Evolutionary conservation across 2,888 invertebrate species (phyloP).

Genomic region (Sylvicola fuscatus): DNA sequence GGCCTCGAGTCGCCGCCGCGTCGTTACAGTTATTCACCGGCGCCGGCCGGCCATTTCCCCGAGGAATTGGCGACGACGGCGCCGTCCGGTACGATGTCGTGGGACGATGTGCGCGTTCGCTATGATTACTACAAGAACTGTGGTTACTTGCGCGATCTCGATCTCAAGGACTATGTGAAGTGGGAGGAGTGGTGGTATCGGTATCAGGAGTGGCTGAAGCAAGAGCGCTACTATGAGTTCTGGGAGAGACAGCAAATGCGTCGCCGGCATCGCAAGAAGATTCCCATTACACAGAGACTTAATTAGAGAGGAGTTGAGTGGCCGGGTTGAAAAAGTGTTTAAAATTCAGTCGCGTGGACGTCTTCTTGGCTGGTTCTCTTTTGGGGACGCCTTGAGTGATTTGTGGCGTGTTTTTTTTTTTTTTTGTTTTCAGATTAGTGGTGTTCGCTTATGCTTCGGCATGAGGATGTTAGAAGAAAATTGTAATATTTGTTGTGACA

Average conservation of each 20-base stretch:
- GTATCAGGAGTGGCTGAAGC: conserved; percentile 76
- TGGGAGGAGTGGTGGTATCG: conserved; percentile 91
- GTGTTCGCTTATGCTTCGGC: too few relatives aligned
- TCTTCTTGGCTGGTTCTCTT: too few relatives aligned
- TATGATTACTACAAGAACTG: conserved; percentile 79
- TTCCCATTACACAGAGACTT: conserved; percentile 24
- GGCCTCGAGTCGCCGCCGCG: conserved; percentile 36
- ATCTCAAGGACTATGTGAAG: conserved; percentile 60
- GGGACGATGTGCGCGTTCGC: conserved; percentile 76
- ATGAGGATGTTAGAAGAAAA: too few relatives aligned
- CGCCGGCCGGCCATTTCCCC: conserved; percentile 57
- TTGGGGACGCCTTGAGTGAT: too few relatives aligned
- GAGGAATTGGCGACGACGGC: conserved; percentile 54
- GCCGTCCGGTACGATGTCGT: conserved; percentile 49
- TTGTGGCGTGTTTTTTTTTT: too few relatives aligned
- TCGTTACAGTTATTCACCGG: conserved; percentile 36
- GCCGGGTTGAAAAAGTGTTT: too few relatives aligned
- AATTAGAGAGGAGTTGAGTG: conserved; percentile 12
- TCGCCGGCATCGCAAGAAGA: conserved; percentile 23
- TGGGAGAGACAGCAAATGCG: conserved; percentile 25
- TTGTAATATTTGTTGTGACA: too few relatives aligned
- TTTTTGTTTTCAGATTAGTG: too few relatives aligned
- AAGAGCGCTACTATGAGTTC: conserved; percentile 27
- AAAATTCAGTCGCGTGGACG: too few relatives aligned
- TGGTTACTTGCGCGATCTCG: conserved; percentile 55